Evolutionary conservation across 2,888 invertebrate genomes (phyloP).

Genomic region (Drosophila atroscutellata): DNA sequence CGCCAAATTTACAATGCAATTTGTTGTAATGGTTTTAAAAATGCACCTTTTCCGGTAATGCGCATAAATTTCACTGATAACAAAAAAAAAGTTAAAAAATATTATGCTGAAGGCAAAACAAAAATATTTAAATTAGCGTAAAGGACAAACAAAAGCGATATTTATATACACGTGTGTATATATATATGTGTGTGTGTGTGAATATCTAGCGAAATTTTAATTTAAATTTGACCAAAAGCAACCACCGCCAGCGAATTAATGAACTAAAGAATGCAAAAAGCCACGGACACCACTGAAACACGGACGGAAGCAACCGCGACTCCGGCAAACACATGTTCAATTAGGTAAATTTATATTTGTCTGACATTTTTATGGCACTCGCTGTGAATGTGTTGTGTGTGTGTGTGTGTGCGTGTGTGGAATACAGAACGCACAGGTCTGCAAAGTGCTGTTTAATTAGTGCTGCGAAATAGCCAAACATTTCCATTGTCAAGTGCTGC

Average conservation of each 20-base stretch:
- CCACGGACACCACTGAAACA: constrained; percentile 18
- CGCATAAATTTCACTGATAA: constrained; percentile 59
- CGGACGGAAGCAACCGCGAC: constrained; percentile 21
- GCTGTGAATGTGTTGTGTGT: constrained; percentile 37
- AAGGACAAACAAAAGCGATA: constrained; percentile 10
- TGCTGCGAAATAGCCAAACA: constrained; percentile 31
- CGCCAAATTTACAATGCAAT: constrained; percentile 66
- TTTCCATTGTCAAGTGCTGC: constrained; percentile 7
- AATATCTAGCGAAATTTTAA: constrained; percentile 56
- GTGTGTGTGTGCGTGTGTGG: constrained; percentile 9
- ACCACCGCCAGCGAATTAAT: constrained; percentile 56
- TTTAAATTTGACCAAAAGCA: constrained; percentile 67
- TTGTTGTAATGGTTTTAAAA: constrained; percentile 47
- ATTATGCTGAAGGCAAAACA: constrained; percentile 8
- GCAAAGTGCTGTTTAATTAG: constrained; percentile 61
- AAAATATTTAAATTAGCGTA: constrained; percentile 70
- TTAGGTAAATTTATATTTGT: constrained; percentile 58
- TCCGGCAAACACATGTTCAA: constrained; percentile 70
- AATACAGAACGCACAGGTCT: constrained; percentile 41
- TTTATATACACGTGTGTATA: constrained; percentile 6
- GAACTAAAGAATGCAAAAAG: constrained; percentile 54
- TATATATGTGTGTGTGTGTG: neutral
- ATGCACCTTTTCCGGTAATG: constrained; percentile 34
- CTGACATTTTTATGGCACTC: constrained; percentile 46
- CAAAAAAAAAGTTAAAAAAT: constrained; percentile 9